These are phyloP conservation scores for Ormia ochracea DNA, from an alignment of 2,888 invertebrate genomes.

Conservation along the genomic window DNA sequence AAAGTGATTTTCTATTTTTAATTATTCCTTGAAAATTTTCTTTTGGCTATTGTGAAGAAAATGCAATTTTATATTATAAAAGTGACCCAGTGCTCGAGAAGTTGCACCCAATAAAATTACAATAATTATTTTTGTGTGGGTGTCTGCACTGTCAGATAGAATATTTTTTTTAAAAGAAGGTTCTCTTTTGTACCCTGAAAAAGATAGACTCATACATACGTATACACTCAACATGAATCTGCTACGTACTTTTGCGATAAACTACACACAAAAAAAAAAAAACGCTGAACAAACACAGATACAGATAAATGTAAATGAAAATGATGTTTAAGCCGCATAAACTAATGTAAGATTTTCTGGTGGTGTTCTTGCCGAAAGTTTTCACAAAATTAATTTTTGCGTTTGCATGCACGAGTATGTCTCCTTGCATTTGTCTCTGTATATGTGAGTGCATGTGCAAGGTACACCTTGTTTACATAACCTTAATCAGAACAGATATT, in stretches of 20 bases:
- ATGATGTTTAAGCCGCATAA: constrained; percentile 34
- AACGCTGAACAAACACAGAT: constrained; percentile 14
- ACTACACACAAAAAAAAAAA: background rate
- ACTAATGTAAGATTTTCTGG: constrained; percentile 21
- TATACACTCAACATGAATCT: background rate
- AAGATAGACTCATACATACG: background rate
- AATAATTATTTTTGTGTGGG: no score
- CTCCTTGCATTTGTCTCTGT: background rate
- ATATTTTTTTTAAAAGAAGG: no score
- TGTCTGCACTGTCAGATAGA: no score
- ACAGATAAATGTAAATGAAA: background rate
- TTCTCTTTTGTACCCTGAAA: no score
- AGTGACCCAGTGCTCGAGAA: no score
- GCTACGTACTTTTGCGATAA: constrained; percentile 11
- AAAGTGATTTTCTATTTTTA: no score
- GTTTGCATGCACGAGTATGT: background rate
- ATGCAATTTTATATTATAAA: no score
- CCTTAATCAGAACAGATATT: constrained; percentile 5
- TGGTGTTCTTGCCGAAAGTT: background rate
- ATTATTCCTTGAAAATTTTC: no score
- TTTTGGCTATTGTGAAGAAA: no score
- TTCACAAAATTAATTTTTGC: background rate
- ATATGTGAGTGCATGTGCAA: background rate
- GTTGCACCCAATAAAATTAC: no score
- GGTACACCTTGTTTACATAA: constrained; percentile 2